Evolutionary conservation across 1,140 invertebrate genomes (phyloP), one percentile per base, ranked within the genome.

Genomic region (Littorina saxatilis): DNA sequence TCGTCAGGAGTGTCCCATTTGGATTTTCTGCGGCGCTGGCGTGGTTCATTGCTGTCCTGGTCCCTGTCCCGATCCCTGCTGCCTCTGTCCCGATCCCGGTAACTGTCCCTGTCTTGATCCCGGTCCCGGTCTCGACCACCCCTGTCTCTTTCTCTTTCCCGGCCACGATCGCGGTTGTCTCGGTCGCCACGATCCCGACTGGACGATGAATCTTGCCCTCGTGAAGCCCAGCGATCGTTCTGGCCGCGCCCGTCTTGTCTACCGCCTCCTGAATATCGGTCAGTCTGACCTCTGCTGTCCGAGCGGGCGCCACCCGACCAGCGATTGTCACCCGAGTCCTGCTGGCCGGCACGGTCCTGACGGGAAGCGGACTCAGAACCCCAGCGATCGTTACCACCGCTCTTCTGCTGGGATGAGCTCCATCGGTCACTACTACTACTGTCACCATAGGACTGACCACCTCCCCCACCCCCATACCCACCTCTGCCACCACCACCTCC

Each of bases 141-240:
- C 17, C 50, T 37, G 29, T 55, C 47, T 29, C 75, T n/a, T 35
- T 77, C 74, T n/a, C 77, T 55, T 27, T 83, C 82, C 20, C 79
- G 68, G 50, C 80, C 40, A 29, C 79, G 55, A 43, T 84, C 83
- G 29, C 73, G 27, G 61, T 81, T 58, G 27, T 80, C 82, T 11
- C 82, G 68, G 37, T 83, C 82, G 15, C 78, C n/a, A n/a, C 80
- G 78, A 47, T 79, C 27, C n/a, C 79, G 72, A 29, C 23, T 27
- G 37, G 52, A 61, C 9, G 35, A 66, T 7, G 29, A 2, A 23
- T 61, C 58, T 43, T 61, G 52, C 17, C 58, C 39, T 11, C 63
- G 76, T 15, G 55, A 47, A 4, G 63, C 50, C 68, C 68, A 72
- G 2, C 61, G 63, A 50, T 80, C 63, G 29, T 17, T 37, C 20